These are phyloP conservation scores for Dicerorhinus sumatrensis DNA, from an alignment of 2,113 vertebrate genomes.

Conservation along the genomic window DNA sequence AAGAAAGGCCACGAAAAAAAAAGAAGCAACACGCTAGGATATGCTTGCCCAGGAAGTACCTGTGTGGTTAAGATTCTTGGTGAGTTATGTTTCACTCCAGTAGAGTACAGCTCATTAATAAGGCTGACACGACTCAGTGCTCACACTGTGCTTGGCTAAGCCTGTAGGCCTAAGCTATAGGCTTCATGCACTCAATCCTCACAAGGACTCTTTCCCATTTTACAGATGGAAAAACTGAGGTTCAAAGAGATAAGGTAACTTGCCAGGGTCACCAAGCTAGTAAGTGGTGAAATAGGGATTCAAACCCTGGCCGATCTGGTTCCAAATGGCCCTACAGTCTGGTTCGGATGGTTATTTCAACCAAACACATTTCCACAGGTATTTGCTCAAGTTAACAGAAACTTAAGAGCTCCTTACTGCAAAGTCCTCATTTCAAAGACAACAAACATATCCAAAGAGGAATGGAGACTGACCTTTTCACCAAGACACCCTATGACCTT, in stretches of 20 bases:
- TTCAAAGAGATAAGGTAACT: background rate
- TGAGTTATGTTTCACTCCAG: accelerated
- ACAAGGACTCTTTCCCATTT: background rate
- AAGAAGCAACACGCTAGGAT: background rate
- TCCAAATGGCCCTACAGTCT: background rate
- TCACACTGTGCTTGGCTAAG: background rate
- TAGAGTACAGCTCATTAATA: background rate
- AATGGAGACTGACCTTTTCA: background rate
- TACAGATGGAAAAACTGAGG: conserved; percentile 52
- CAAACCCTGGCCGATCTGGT: background rate
- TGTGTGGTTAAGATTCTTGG: background rate
- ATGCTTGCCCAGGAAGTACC: background rate
- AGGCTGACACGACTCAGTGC: background rate
- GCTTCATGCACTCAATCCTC: background rate
- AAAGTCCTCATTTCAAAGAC: background rate
- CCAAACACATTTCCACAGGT: background rate
- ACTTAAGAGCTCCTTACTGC: background rate
- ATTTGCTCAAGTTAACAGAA: background rate
- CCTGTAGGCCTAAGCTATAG: background rate
- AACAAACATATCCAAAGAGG: background rate
- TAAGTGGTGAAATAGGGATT: background rate
- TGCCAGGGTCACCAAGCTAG: background rate
- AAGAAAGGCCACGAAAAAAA: background rate
- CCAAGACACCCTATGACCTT: background rate
- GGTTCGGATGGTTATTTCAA: background rate